Evolutionary conservation across 92 coral and sea anemone genomes (phyloP), one percentile per base, ranked within the genome.

Genomic region (Isaurus tuberculatus): DNA sequence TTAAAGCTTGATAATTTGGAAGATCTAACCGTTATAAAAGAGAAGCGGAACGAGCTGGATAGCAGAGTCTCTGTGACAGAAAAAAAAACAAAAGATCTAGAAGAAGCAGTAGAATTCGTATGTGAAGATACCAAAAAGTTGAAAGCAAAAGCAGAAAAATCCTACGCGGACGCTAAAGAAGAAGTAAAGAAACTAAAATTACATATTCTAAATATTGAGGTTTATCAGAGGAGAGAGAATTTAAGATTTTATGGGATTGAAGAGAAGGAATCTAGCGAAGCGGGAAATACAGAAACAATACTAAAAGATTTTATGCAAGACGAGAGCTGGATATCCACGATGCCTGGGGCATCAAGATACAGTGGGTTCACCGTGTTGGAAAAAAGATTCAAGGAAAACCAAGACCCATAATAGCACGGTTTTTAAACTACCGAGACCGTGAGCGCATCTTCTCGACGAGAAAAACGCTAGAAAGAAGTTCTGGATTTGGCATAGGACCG

Each of bases 231-330:
- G 57, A 49, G 57, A 49, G 20, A 49, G 4, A 49, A 15, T 49
- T 4, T 49, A 14, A 49, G 57, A 17, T 49, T 49, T 17, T 49
- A 49, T 17, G 57, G 57, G 57, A 49, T 4, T 49, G 57, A 49
- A 49, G 57, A 49, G 44, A 40, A 49, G 57, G n/a, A 49, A 49
- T 49, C 57, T 17, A 49, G 57, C 5, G 57, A 49, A 49, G 57
- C 57, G 57, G 57, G 57, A 17, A 49, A 49, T 17, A 49, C 57
- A 49, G 57, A 49, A 49, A 49, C 57, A 49, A 49, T 49, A 49
- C 57, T 49, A 49, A 49, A 49, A 40, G 2, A 40, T 40, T 40
- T 40, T 40, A 40, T 40, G 44, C 44, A 40, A 40, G 44, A 40
- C 44, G 44, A n/a, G n/a, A 40, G n/a, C 19, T 14, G 19, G 57